Percentiles rank a stretch among this genome's conserved stretches.
Evolutionary conservation across 2,888 invertebrate species (phyloP).

Genomic region (Latrodectus elegans): DNA sequence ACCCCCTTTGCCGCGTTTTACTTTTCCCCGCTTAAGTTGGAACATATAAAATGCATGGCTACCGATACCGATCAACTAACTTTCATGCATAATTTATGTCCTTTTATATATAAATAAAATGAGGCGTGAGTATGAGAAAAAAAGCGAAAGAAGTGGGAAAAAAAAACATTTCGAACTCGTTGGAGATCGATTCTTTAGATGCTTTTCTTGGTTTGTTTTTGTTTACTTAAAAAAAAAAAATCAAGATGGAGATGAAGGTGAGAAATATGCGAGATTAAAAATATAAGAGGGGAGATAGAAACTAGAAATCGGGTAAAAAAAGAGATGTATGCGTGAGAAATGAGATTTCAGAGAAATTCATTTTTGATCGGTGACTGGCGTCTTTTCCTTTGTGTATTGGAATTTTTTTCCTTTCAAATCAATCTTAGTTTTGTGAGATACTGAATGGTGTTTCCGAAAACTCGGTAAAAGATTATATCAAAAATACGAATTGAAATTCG

Average conservation of each 20-base stretch:
- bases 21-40: constrained; percentile 37
- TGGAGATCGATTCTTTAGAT: constrained; percentile 7
- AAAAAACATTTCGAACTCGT: constrained; percentile 16
- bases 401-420: too few relatives aligned
- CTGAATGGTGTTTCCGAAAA: too few relatives aligned
- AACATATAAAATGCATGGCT: constrained; percentile 65
- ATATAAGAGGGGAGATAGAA: background rate
- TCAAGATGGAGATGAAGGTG: constrained; percentile 54
- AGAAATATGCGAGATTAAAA: constrained; percentile 34
- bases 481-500: too few relatives aligned
- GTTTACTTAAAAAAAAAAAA: constrained; percentile 36
- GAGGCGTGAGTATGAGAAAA: background rate
- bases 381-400: constrained; percentile 11
- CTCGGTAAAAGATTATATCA: too few relatives aligned
- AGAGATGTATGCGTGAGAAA: constrained; percentile 10
- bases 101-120: constrained; percentile 19
- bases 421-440: too few relatives aligned
- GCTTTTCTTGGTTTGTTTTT: constrained; percentile 39
- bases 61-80: constrained; percentile 60
- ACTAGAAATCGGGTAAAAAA: too few relatives aligned
- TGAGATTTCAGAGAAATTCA: constrained; percentile 39
- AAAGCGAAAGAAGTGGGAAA: background rate
- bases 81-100: constrained; percentile 66
- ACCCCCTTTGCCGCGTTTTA: background rate
- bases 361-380: constrained; percentile 21